These are phyloP conservation scores for zebrafish (Danio rerio) DNA, from an alignment of 2,113 vertebrate species.

Conservation along the genomic window DNA sequence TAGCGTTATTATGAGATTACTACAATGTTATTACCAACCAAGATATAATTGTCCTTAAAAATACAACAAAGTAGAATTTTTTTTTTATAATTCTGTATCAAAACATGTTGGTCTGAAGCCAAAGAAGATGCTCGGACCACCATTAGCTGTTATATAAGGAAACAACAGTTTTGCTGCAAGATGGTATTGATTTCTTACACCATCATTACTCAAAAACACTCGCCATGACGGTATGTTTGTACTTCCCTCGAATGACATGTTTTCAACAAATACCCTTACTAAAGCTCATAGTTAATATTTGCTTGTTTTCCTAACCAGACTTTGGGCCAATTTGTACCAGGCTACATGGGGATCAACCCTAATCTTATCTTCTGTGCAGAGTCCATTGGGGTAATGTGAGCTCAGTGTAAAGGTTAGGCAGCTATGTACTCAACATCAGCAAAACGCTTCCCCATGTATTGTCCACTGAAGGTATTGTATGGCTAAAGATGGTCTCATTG, in stretches of 20 bases:
- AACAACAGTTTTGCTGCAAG: too few relatives aligned
- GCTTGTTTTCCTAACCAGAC: slow-evolving; percentile 35
- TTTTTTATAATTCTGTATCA: background rate
- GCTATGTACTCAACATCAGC: slow-evolving; percentile 53
- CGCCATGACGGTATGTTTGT: background rate
- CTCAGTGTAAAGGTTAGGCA: slow-evolving; percentile 61
- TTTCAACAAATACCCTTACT: background rate
- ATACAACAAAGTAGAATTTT: background rate
- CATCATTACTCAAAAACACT: too few relatives aligned
- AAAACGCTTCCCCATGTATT: background rate
- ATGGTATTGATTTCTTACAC: too few relatives aligned
- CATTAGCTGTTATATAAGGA: background rate
- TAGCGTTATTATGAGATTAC: background rate
- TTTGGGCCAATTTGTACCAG: slow-evolving; percentile 48
- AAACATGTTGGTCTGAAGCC: background rate
- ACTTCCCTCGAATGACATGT: background rate
- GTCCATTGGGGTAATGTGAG: slow-evolving; percentile 68
- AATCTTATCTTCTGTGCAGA: slow-evolving; percentile 80
- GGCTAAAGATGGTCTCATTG: background rate
- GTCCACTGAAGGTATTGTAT: background rate
- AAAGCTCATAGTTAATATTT: slow-evolving; percentile 46
- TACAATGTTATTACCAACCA: background rate
- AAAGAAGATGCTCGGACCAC: background rate
- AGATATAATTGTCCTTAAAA: background rate
- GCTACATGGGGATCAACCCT: slow-evolving; percentile 50